A percentile compares a stretch with the other conserved stretches of the same genome.
Conservation (phyloP, 1,140 invertebrate genomes). For the Eurosta solidaginis region DNA sequence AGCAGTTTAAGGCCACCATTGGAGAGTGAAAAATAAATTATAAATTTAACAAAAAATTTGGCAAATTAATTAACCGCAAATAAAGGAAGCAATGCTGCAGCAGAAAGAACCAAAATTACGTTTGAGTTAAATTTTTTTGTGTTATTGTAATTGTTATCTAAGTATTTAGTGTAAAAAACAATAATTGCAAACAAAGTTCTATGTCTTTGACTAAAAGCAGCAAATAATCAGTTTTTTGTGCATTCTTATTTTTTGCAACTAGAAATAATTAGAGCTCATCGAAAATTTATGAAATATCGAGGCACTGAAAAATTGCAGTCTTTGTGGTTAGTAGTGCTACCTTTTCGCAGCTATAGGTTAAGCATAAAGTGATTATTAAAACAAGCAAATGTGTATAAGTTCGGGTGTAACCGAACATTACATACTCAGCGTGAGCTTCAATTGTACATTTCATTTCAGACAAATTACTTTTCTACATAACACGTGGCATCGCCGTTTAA, state of each 20-base stretch:
- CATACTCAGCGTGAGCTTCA: too few species aligned
- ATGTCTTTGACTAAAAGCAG: neutral
- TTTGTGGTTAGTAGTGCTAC: too few species aligned
- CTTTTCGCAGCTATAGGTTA: too few species aligned
- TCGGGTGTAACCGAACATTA: too few species aligned
- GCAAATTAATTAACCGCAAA: neutral
- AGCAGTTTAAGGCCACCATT: conserved; percentile 1
- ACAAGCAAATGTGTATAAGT: too few species aligned
- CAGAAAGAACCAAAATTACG: neutral
- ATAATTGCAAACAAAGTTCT: neutral
- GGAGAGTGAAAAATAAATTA: conserved; percentile 4
- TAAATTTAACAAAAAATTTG: neutral
- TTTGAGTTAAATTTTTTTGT: neutral
- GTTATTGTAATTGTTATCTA: neutral
- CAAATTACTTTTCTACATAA: too few species aligned
- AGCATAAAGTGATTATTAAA: too few species aligned
- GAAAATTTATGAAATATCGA: conserved; percentile 11
- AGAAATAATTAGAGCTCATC: conserved; percentile 26
- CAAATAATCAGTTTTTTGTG: too few species aligned
- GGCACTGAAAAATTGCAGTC: too few species aligned
- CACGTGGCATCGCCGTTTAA: too few species aligned
- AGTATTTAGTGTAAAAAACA: neutral
- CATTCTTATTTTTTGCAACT: too few species aligned
- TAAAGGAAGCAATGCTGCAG: neutral
- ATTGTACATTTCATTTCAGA: too few species aligned